phyloP scores from a whole-genome alignment of 2,113 vertebrate species.

The Erinaceus europaeus region DNA sequence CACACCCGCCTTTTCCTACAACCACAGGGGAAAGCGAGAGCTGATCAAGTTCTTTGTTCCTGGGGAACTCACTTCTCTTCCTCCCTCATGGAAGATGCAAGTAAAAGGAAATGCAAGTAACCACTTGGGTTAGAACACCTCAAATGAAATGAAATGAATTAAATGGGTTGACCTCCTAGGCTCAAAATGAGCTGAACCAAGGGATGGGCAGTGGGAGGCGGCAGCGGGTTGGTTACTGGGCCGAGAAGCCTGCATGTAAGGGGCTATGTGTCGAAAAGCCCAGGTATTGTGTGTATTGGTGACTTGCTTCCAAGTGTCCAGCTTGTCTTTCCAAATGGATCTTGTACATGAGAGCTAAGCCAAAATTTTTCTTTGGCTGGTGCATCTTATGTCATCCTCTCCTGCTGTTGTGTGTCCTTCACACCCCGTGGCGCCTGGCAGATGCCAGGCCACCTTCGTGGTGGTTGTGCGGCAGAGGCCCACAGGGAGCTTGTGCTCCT shows the following conservation, averaged over 20 bases:
- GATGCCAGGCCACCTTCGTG: conserved; percentile 26
- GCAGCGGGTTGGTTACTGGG: conserved; percentile 62
- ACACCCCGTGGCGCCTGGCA: conserved; percentile 33
- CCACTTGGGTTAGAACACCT: conserved; percentile 73
- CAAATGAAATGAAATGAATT: conserved; percentile 60
- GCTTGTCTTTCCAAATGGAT: conserved; percentile 72
- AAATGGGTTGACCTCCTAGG: conserved; percentile 58
- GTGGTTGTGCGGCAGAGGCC: conserved; percentile 33
- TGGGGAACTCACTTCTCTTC: conserved; percentile 81
- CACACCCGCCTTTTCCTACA: conserved; percentile 79
- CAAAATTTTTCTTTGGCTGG: conserved; percentile 52
- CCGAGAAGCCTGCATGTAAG: conserved; percentile 69
- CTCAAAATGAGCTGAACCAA: conserved; percentile 63
- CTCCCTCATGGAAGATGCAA: conserved; percentile 81
- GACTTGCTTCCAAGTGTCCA: conserved; percentile 72
- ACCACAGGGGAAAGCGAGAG: conserved; percentile 79
- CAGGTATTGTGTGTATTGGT: conserved; percentile 62
- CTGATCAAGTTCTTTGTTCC: conserved; percentile 80
- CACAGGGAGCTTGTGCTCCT: conserved; percentile 39
- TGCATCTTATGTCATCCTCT: conserved; percentile 34
- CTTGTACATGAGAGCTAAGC: conserved; percentile 36
- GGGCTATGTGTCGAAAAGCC: conserved; percentile 50
- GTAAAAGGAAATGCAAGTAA: conserved; percentile 80
- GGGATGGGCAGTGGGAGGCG: conserved; percentile 68
- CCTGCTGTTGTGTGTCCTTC: conserved; percentile 41